Percentiles rank a stretch among this genome's conserved stretches.
Evolutionary conservation across 2,888 invertebrate genomes (phyloP).

Genomic region (Archips xylosteana): DNA sequence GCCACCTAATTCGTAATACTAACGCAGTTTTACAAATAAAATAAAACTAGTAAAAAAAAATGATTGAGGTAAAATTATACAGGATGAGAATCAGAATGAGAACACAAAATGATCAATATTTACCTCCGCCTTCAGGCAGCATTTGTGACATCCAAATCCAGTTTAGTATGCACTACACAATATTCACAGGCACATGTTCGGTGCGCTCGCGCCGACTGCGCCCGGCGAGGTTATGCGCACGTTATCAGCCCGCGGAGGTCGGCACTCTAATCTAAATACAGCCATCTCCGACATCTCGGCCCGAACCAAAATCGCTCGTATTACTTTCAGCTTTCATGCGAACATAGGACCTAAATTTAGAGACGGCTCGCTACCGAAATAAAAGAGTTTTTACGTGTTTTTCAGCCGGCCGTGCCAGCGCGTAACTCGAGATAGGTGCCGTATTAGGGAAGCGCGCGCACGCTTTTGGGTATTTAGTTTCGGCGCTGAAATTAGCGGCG

Average conservation of each 20-base stretch:
- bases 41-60: background rate
- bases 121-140: conserved; percentile 82
- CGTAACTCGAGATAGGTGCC: conserved; percentile 83
- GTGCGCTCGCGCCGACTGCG: conserved; percentile 45
- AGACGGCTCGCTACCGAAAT: conserved; percentile 82
- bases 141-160: conserved; percentile 80
- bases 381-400: conserved; percentile 84
- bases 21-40: background rate
- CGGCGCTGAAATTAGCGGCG: conserved; percentile 57
- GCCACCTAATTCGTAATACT: background rate
- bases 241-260: conserved; percentile 55
- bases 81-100: too few relatives aligned
- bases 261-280: conserved; percentile 81
- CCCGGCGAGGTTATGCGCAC: conserved; percentile 48
- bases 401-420: conserved; percentile 69
- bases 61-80: too few relatives aligned
- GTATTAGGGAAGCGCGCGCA: conserved; percentile 77
- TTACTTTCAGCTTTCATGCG: conserved; percentile 81
- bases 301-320: conserved; percentile 82
- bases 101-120: conserved; percentile 47
- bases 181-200: conserved; percentile 41
- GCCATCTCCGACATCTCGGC: conserved; percentile 66
- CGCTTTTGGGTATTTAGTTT: conserved; percentile 82
- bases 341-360: conserved; percentile 80
- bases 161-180: conserved; percentile 54